A percentile compares a stretch with the other conserved stretches of the same genome.
Evolutionary conservation across 2,888 invertebrate species (phyloP).

Genomic region (Adelphocoris suturalis): DNA sequence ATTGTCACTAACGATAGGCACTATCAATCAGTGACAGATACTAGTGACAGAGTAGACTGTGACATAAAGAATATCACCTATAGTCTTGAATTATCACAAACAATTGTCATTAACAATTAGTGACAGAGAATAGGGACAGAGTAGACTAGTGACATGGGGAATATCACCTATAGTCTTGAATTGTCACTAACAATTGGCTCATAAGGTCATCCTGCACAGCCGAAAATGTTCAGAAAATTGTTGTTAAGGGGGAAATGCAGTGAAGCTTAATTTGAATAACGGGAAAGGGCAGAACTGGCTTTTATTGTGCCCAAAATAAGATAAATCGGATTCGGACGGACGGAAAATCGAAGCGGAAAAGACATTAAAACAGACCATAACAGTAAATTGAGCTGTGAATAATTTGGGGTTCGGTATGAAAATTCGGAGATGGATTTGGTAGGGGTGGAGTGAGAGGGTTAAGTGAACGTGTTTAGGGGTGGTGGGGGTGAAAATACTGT

Average conservation of each 20-base stretch:
- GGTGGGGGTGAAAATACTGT: not conserved
- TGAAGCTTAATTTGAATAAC: not conserved
- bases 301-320: slow-evolving; percentile 25
- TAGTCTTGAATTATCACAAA: no score
- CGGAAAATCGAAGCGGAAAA: not conserved
- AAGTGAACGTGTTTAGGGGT: not conserved
- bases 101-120: no score
- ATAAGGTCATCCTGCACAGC: no score
- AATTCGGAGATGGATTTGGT: not conserved
- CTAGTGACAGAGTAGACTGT: no score
- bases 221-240: no score
- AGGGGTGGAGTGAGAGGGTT: not conserved
- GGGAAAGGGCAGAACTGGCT: not conserved
- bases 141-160: no score
- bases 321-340: slow-evolving; percentile 17
- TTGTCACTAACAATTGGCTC: no score
- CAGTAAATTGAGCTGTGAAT: slow-evolving; percentile 63
- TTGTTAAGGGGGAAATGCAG: not conserved
- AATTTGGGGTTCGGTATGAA: slow-evolving; percentile 46
- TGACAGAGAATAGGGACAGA: no score
- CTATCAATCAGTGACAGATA: no score
- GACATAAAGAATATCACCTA: no score
- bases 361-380: slow-evolving; percentile 35
- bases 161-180: no score
- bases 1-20: no score